A percentile compares a stretch with the other conserved stretches of the same genome.
These are phyloP conservation scores for Plagodis dolabraria DNA, from an alignment of 2,888 invertebrate species.

Conservation along the genomic window DNA sequence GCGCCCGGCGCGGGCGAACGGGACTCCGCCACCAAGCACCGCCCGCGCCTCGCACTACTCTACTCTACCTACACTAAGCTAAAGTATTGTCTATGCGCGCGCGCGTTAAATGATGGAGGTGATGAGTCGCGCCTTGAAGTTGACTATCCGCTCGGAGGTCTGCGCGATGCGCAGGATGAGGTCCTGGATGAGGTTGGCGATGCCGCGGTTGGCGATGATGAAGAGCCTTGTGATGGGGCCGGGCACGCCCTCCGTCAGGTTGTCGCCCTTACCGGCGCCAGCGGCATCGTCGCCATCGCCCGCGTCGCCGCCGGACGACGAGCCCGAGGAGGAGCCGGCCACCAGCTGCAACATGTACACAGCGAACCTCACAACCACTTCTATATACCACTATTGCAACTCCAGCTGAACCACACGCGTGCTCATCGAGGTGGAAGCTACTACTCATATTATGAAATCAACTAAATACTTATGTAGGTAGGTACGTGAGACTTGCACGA, in stretches of 20 bases:
- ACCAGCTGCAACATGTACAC: slow-evolving; percentile 86
- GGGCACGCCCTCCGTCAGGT: slow-evolving; percentile 92
- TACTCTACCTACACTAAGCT: slow-evolving; percentile 57
- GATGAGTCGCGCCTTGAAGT: slow-evolving; percentile 96
- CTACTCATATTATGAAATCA: too few relatives aligned
- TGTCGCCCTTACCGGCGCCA: slow-evolving; percentile 86
- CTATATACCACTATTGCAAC: too few relatives aligned
- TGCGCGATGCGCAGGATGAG: slow-evolving; percentile 95
- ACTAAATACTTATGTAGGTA: too few relatives aligned
- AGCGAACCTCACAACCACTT: too few relatives aligned
- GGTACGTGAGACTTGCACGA: too few relatives aligned
- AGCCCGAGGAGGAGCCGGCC: slow-evolving; percentile 87
- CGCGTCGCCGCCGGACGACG: slow-evolving; percentile 81
- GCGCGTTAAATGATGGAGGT: slow-evolving; percentile 92
- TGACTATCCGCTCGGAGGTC: slow-evolving; percentile 95
- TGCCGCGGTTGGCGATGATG: slow-evolving; percentile 94
- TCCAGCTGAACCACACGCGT: too few relatives aligned
- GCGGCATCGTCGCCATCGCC: slow-evolving; percentile 80
- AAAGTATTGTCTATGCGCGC: slow-evolving; percentile 62
- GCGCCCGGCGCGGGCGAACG: slow-evolving; percentile 24
- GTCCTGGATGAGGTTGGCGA: slow-evolving; percentile 94
- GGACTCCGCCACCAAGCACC: slow-evolving; percentile 23
- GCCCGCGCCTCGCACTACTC: slow-evolving; percentile 31
- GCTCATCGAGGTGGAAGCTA: too few relatives aligned
- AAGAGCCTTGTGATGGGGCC: slow-evolving; percentile 94